Conservation (phyloP, 2,888 invertebrate genomes). For the Nesidiocoris tenuis region DNA sequence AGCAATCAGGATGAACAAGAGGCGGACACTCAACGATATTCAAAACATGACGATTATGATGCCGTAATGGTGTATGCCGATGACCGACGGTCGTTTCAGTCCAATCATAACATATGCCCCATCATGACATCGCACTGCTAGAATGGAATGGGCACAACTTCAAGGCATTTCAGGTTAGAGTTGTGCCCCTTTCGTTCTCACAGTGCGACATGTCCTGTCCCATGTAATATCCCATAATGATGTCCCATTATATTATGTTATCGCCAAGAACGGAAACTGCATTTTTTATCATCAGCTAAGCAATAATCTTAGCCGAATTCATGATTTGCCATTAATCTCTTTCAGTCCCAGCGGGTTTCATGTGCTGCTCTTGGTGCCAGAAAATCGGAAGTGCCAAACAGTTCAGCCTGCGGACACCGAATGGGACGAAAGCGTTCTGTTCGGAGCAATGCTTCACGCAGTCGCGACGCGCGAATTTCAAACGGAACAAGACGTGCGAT, state of each 20-base stretch:
- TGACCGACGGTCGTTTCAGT: slow-evolving; percentile 3
- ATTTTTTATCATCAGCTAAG: too few relatives aligned
- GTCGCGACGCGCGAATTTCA: slow-evolving; percentile 84
- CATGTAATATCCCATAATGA: too few relatives aligned
- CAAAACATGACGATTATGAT: slow-evolving; percentile 17
- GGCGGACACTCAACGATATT: not conserved
- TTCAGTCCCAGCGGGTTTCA: slow-evolving; percentile 49
- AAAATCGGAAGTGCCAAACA: slow-evolving; percentile 55
- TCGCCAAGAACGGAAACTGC: too few relatives aligned
- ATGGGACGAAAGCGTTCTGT: slow-evolving; percentile 65
- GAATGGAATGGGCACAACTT: too few relatives aligned
- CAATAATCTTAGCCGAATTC: too few relatives aligned
- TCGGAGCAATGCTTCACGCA: slow-evolving; percentile 89
- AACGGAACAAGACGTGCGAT: slow-evolving; percentile 87
- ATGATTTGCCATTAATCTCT: too few relatives aligned
- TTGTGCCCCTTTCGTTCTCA: too few relatives aligned
- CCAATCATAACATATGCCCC: too few relatives aligned
- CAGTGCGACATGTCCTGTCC: too few relatives aligned
- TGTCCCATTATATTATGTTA: too few relatives aligned
- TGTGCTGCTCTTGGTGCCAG: slow-evolving; percentile 71
- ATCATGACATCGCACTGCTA: too few relatives aligned
- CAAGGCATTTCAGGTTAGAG: too few relatives aligned
- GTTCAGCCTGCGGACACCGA: slow-evolving; percentile 52
- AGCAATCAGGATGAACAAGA: not conserved
- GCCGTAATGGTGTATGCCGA: slow-evolving; percentile 19